Percentiles rank a stretch among this genome's conserved stretches.
Evolutionary conservation across 2,888 invertebrate species (phyloP).

Genomic region (Tetheella fluctuosa): DNA sequence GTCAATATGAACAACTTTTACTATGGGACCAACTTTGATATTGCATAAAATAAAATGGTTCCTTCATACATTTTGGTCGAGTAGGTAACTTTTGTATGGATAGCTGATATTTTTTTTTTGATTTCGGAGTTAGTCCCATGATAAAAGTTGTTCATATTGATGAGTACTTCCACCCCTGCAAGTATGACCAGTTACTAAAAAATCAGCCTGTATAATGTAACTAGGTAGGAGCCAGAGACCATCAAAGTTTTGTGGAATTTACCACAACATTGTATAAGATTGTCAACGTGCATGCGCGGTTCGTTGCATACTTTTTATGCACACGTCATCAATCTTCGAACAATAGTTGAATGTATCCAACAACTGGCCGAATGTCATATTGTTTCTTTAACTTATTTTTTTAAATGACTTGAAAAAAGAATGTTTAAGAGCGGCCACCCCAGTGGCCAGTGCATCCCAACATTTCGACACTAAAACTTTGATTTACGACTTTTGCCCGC

Average conservation of each 20-base stretch:
- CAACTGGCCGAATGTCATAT: slow-evolving; percentile 72
- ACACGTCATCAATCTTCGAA: slow-evolving; percentile 62
- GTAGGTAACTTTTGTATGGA: no score
- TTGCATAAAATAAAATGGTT: no score
- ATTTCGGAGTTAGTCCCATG: no score
- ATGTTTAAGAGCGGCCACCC: slow-evolving; percentile 72
- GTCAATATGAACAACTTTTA: no score
- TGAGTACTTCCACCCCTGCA: no score
- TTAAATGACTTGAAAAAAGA: slow-evolving; percentile 60
- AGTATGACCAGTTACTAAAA: no score
- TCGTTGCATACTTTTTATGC: slow-evolving; percentile 41
- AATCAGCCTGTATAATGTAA: no score
- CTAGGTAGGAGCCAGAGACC: neutral
- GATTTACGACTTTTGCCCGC: slow-evolving; percentile 80
- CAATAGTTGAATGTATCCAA: slow-evolving; percentile 68
- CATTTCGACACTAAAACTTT: slow-evolving; percentile 84
- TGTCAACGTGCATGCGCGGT: slow-evolving; percentile 38
- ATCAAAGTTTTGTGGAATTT: slow-evolving; percentile 19
- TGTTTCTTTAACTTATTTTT: slow-evolving; percentile 70
- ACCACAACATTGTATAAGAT: slow-evolving; percentile 49
- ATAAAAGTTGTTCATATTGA: no score
- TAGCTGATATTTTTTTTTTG: no score
- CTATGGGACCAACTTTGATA: no score
- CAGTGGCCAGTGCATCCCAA: slow-evolving; percentile 82
- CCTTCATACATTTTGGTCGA: no score